Percentiles rank a stretch among this genome's conserved stretches.
Conservation (phyloP, 2,113 vertebrate genomes). For the Rhineura floridana region DNA sequence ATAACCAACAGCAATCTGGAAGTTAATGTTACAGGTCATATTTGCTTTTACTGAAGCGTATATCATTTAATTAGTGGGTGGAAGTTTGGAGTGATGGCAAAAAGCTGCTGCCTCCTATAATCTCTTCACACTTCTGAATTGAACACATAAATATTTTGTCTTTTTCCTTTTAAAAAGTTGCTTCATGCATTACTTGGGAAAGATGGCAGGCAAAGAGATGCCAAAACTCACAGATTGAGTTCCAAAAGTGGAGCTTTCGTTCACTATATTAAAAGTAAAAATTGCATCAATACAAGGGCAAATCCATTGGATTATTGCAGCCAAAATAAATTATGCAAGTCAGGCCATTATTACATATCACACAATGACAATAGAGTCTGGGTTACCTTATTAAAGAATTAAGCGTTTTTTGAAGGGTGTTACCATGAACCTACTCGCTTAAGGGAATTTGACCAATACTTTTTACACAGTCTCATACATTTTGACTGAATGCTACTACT, state of each 20-base stretch:
- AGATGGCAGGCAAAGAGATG: neutral
- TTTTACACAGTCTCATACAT: neutral
- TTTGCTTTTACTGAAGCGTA: slow-evolving; percentile 43
- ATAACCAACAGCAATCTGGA: slow-evolving; percentile 6
- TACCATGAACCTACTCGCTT: neutral
- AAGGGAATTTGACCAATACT: neutral
- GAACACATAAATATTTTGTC: slow-evolving; percentile 27
- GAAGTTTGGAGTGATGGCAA: slow-evolving; percentile 34
- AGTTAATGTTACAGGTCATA: slow-evolving; percentile 22
- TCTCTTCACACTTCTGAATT: slow-evolving; percentile 48
- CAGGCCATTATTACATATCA: neutral
- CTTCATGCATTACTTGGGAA: slow-evolving; percentile 9
- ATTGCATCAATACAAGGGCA: neutral
- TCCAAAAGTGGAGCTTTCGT: neutral
- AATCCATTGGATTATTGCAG: neutral
- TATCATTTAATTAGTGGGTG: slow-evolving; percentile 50
- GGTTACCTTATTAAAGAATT: neutral
- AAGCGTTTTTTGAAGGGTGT: neutral
- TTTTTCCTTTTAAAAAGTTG: neutral
- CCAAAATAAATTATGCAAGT: neutral
- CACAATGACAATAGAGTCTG: neutral
- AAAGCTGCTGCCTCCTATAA: slow-evolving; percentile 45
- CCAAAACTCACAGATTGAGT: slow-evolving; percentile 24
- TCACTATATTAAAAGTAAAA: neutral
- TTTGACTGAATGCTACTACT: neutral